A percentile compares a stretch with the other conserved stretches of the same genome.
Evolutionary conservation across 2,888 invertebrate species (phyloP).

Genomic region (Orchesellides sinensis): DNA sequence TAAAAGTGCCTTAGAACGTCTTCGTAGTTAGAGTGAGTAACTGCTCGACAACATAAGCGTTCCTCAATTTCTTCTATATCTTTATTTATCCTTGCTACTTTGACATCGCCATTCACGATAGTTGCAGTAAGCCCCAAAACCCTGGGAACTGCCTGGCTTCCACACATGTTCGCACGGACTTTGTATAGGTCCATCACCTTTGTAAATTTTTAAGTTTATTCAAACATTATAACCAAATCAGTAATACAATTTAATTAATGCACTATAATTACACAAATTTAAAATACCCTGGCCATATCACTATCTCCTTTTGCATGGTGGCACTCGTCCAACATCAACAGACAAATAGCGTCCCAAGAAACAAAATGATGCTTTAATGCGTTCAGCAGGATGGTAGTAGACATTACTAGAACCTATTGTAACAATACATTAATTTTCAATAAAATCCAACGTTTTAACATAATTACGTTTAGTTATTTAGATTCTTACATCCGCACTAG

Average conservation of each 20-base stretch:
- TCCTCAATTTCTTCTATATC: slow-evolving; percentile 83
- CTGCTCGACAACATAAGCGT: slow-evolving; percentile 85
- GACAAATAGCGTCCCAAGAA: slow-evolving; percentile 80
- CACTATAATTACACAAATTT: too few species aligned
- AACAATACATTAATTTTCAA: neutral
- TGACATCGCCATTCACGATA: slow-evolving; percentile 83
- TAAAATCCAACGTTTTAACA: neutral
- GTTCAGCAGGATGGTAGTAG: slow-evolving; percentile 87
- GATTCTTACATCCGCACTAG: slow-evolving; percentile 82
- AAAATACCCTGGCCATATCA: slow-evolving; percentile 86
- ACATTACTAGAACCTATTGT: slow-evolving; percentile 86
- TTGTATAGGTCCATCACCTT: slow-evolving; percentile 7
- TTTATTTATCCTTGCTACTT: neutral
- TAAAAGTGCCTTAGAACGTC: slow-evolving; percentile 81
- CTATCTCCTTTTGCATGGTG: slow-evolving; percentile 91
- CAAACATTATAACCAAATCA: too few species aligned
- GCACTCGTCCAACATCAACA: slow-evolving; percentile 96
- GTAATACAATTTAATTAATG: too few species aligned
- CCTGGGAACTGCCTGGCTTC: slow-evolving; percentile 77
- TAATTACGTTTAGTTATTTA: too few species aligned
- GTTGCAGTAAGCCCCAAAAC: slow-evolving; percentile 93
- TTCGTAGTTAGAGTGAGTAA: slow-evolving; percentile 80
- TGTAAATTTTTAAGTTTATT: too few species aligned
- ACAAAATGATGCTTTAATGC: slow-evolving; percentile 81
- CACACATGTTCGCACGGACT: neutral